phyloP scores from a whole-genome alignment of 2,888 invertebrate species.

The Ophioninae sp. region DNA sequence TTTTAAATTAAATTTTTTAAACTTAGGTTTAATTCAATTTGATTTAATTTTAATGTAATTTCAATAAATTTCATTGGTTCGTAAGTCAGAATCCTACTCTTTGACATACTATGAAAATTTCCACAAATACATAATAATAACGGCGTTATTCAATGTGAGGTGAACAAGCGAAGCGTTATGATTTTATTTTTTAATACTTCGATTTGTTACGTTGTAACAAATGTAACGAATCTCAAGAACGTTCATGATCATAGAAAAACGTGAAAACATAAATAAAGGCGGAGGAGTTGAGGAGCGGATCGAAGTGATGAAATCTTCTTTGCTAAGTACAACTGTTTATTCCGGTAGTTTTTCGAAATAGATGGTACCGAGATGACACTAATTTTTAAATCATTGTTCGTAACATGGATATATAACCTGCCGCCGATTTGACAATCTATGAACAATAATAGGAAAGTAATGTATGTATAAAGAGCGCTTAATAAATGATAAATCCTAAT shows the following conservation, averaged over 20 bases:
- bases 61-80: not conserved
- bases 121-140: not conserved
- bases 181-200: not conserved
- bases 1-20: no score
- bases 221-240: not conserved
- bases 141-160: not conserved
- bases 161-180: not conserved
- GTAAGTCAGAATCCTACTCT: not conserved
- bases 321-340: not conserved
- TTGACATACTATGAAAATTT: not conserved
- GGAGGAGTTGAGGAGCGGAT: not conserved
- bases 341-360: not conserved
- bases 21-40: no score
- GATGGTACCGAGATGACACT: not conserved
- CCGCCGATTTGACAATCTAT: constrained; percentile 33
- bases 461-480: not conserved
- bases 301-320: not conserved
- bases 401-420: constrained; percentile 36
- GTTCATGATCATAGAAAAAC: not conserved
- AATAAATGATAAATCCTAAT: no score
- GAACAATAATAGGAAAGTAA: not conserved
- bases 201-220: no score
- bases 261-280: not conserved
- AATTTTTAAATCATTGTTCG: constrained; percentile 26
- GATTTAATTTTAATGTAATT: no score